Evolutionary conservation across 1,140 invertebrate species (phyloP), one percentile per base, ranked within the genome.

Genomic region (Orchesella cincta): DNA sequence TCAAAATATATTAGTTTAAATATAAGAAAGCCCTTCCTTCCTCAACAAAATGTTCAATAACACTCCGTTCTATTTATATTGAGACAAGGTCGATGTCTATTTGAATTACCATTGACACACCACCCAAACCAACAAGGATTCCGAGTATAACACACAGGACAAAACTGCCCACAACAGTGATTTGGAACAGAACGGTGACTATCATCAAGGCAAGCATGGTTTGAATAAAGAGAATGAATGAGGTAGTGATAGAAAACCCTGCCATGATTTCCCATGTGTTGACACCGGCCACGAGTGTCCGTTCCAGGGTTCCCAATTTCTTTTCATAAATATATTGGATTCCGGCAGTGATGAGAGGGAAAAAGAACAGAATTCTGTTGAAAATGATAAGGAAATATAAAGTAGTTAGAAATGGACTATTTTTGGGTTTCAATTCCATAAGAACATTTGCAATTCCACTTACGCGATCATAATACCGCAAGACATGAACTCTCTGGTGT

Each of bases 401-500:
- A n/a, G n/a, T n/a, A n/a, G n/a, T 74, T 34, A 52, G 8, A 33
- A 51, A 51, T n/a, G n/a, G n/a, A 51, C 46, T 51, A 1, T 31
- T 26, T 18, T 18, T 51, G n/a, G n/a, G n/a, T n/a, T n/a, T n/a
- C n/a, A n/a, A 51, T 51, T 51, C n/a, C n/a, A 14, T 51, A n/a
- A 51, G 12, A 51, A 51, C 12, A 51, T 51, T 51, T n/a, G n/a
- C 12, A 14, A 14, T 51, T n/a, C 46, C 12, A 87, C 90, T 91
- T 86, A 96, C 93, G 93, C 96, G 79, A 97, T 86, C 83, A 97
- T 95, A 73, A 98, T 92, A 80, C 96, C 96, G 34, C 95, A 95
- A 33, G 95, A 94, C 76, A 97, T 95, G 86, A 97, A 98, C 85
- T 97, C 93, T 0, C 94, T 96, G 84, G 97, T 97, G 76, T 93